Percentiles rank a stretch among this genome's conserved stretches.
phyloP scores from a whole-genome alignment of 2,888 invertebrate genomes.

The Drosophila melanosoma region DNA sequence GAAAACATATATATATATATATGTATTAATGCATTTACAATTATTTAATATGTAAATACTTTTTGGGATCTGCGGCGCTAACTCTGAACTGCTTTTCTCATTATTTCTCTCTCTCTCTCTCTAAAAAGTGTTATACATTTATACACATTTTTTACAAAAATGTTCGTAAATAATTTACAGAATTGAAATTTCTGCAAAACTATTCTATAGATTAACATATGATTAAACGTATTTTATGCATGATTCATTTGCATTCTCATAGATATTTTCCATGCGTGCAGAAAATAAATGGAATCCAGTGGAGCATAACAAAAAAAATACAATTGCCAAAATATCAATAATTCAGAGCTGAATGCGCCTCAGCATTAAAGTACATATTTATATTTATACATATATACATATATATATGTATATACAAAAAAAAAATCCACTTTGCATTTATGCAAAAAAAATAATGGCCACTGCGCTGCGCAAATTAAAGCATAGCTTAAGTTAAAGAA shows the following conservation, averaged over 20 bases:
- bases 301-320: constrained; percentile 5
- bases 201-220: constrained; percentile 3
- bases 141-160: constrained; percentile 38
- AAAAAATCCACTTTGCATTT: constrained; percentile 37
- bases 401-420: constrained; percentile 2
- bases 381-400: constrained; percentile 2
- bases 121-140: constrained; percentile 30
- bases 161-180: constrained; percentile 17
- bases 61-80: constrained; percentile 38
- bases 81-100: constrained; percentile 5
- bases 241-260: constrained; percentile 34
- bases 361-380: constrained; percentile 14
- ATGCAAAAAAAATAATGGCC: constrained; percentile 54
- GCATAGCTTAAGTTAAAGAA: constrained; percentile 48
- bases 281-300: constrained; percentile 55
- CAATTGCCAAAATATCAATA: constrained; percentile 9
- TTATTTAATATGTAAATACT: constrained; percentile 28
- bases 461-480: constrained; percentile 53
- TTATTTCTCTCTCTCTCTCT: background rate
- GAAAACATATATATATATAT: constrained; percentile 1
- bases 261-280: constrained; percentile 49
- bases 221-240: constrained; percentile 14
- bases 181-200: constrained; percentile 5
- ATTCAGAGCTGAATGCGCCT: constrained; percentile 1
- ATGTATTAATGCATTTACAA: constrained; percentile 3